phyloP scores from a whole-genome alignment of 2,113 vertebrate genomes.

The Leucosticte australis region DNA sequence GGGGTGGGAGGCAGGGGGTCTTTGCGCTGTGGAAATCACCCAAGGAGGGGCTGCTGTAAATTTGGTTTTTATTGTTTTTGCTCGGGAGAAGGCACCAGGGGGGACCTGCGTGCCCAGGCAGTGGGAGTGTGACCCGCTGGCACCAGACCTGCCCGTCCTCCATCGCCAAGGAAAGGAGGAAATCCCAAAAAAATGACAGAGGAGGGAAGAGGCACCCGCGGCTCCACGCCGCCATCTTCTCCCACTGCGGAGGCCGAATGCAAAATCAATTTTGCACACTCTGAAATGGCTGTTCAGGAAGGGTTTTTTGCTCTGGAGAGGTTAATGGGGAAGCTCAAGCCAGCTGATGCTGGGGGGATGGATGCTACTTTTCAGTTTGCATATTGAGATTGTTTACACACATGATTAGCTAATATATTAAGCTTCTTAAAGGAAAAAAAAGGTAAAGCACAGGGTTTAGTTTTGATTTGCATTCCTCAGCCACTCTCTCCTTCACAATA shows the following conservation, averaged over 20 bases:
- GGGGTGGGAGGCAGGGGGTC: background rate
- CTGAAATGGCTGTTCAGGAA: background rate
- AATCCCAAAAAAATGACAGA: fast-evolving
- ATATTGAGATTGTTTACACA: background rate
- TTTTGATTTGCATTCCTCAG: background rate
- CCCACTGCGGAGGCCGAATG: background rate
- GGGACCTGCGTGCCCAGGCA: background rate
- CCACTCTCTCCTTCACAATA: background rate
- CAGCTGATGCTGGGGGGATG: background rate
- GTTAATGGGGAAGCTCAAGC: background rate
- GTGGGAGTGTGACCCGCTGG: background rate
- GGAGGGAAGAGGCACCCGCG: background rate
- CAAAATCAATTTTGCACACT: background rate
- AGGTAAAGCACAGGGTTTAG: background rate
- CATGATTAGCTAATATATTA: background rate
- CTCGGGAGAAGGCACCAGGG: background rate
- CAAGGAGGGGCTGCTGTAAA: background rate
- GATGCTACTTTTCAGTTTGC: background rate
- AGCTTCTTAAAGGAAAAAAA: background rate
- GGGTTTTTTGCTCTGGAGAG: background rate
- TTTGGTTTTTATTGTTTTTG: background rate
- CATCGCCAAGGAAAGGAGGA: background rate
- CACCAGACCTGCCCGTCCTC: background rate
- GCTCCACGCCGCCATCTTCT: constrained; percentile 44
- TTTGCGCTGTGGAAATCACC: background rate